phyloP scores from a whole-genome alignment of 2,888 invertebrate species.

The Chesias legatella region DNA sequence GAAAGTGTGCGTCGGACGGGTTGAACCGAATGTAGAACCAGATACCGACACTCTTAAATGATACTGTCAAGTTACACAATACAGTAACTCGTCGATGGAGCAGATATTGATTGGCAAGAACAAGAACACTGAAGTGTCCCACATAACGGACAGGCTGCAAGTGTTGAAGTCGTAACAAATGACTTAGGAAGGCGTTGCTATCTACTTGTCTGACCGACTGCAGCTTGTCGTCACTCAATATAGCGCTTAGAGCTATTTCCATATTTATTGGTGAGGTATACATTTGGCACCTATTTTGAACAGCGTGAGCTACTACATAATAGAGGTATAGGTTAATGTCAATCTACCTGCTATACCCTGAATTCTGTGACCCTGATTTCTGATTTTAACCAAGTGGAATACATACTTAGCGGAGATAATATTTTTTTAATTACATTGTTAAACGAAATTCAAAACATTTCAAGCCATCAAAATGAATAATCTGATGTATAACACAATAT shows the following conservation, averaged over 20 bases:
- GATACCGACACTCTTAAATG: slow-evolving; percentile 36
- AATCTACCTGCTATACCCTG: slow-evolving; percentile 1
- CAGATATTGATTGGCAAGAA: slow-evolving; percentile 43
- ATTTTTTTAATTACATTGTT: too few relatives aligned
- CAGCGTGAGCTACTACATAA: slow-evolving; percentile 8
- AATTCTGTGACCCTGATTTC: too few relatives aligned
- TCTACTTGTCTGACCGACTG: slow-evolving; percentile 24
- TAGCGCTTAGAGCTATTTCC: slow-evolving; percentile 24
- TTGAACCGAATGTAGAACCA: slow-evolving; percentile 33
- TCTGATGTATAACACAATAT: slow-evolving; percentile 11
- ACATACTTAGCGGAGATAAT: too few relatives aligned
- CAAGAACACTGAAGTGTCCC: slow-evolving; percentile 27
- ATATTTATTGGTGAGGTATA: slow-evolving; percentile 22
- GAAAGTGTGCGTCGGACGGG: slow-evolving; percentile 70
- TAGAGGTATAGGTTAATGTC: slow-evolving; percentile 7
- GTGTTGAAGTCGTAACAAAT: slow-evolving; percentile 31
- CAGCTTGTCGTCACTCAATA: slow-evolving; percentile 30
- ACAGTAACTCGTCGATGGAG: slow-evolving; percentile 32
- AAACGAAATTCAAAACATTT: too few relatives aligned
- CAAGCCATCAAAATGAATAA: slow-evolving; percentile 1
- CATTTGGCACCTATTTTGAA: slow-evolving; percentile 17
- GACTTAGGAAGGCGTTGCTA: slow-evolving; percentile 31
- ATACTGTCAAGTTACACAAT: slow-evolving; percentile 42
- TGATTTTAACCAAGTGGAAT: slow-evolving; percentile 5
- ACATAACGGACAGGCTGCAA: slow-evolving; percentile 29